Percentiles rank a stretch among this genome's conserved stretches.
Evolutionary conservation across 2,888 invertebrate genomes (phyloP).

Genomic region (Yponomeuta evonymella): DNA sequence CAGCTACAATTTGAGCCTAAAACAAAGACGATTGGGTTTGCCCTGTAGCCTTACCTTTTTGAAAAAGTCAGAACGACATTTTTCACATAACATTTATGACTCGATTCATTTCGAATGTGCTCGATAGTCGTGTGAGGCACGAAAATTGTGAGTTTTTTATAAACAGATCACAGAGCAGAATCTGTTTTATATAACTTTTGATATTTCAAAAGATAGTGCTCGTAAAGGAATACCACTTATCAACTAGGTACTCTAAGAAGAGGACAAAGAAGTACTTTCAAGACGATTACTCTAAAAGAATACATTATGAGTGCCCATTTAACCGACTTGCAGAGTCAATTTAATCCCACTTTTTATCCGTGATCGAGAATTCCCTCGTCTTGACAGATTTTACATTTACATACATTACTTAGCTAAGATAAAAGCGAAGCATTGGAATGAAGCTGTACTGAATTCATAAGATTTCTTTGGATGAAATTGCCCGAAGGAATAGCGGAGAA

Average conservation of each 20-base stretch:
- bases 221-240: not conserved
- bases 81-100: no score
- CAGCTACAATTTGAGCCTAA: no score
- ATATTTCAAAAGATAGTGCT: not conserved
- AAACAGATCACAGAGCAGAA: no score
- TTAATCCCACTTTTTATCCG: not conserved
- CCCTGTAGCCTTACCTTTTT: no score
- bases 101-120: no score
- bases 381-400: not conserved
- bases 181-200: no score
- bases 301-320: not conserved
- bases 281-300: not conserved
- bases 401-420: not conserved
- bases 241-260: not conserved
- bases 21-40: no score
- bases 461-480: not conserved
- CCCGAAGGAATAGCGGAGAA: not conserved
- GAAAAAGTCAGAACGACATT: no score
- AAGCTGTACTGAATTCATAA: not conserved
- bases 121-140: no score
- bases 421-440: not conserved
- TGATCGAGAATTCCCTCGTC: not conserved
- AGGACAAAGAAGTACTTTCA: not conserved
- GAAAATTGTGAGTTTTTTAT: no score
- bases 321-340: not conserved